Conservation (phyloP, 2,888 invertebrate genomes). For the Serripes groenlandicus region DNA sequence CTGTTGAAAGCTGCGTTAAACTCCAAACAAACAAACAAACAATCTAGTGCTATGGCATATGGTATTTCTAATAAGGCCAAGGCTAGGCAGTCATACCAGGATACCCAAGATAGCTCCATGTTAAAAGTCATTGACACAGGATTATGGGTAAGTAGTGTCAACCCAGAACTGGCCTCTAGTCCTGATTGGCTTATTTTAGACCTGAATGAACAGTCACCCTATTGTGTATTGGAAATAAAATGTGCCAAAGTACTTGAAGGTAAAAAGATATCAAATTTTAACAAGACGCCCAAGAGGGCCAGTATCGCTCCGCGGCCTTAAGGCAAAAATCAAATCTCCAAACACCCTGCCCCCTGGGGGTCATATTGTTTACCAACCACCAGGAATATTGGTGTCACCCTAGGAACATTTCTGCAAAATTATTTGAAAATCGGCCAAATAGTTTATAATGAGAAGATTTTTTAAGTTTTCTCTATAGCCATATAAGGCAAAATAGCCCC, state of each 20-base stretch:
- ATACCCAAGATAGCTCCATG: not conserved
- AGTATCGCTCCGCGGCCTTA: too few relatives aligned
- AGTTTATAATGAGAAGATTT: too few relatives aligned
- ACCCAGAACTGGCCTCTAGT: constrained; percentile 14
- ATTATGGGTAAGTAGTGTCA: not conserved
- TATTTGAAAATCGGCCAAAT: too few relatives aligned
- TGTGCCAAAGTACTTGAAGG: constrained; percentile 14
- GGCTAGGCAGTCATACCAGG: not conserved
- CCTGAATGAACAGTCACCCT: not conserved
- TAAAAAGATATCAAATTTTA: not conserved
- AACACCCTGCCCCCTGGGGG: too few relatives aligned
- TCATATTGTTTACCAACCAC: too few relatives aligned
- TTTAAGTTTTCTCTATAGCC: too few relatives aligned
- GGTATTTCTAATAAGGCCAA: not conserved
- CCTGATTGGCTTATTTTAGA: constrained; percentile 18
- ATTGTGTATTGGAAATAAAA: constrained; percentile 23
- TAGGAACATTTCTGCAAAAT: too few relatives aligned
- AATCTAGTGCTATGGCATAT: not conserved
- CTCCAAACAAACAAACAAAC: not conserved
- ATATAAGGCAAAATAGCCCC: too few relatives aligned
- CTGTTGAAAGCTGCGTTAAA: too few relatives aligned
- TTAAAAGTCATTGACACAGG: not conserved
- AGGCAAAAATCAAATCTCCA: too few relatives aligned
- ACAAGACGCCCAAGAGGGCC: too few relatives aligned
- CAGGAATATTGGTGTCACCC: too few relatives aligned